Evolutionary conservation across 2,888 invertebrate genomes (phyloP).

Genomic region (Troilus luridus): DNA sequence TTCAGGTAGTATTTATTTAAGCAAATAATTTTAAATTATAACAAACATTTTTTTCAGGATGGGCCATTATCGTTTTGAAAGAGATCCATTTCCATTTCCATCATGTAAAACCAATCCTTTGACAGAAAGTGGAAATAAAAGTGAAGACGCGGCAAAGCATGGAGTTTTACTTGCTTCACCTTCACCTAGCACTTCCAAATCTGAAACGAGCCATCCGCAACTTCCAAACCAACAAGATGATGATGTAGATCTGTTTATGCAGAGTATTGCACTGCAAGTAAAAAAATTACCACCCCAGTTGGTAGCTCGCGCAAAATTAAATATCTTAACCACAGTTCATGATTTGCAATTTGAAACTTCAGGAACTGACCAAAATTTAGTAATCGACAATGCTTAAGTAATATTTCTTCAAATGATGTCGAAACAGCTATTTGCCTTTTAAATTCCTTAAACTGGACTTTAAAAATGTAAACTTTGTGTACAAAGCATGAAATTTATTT

Average conservation of each 20-base stretch:
- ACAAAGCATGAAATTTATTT: no score
- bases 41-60: not conserved
- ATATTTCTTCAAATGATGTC: not conserved
- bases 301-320: not conserved
- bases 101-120: not conserved
- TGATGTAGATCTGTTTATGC: constrained; percentile 26
- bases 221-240: constrained; percentile 2
- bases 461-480: no score
- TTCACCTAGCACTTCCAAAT: not conserved
- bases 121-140: not conserved
- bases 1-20: not conserved
- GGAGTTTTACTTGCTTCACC: not conserved
- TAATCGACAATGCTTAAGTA: not conserved
- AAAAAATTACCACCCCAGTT: constrained; percentile 2
- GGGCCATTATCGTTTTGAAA: constrained; percentile 6
- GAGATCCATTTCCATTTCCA: not conserved
- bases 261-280: constrained; percentile 16
- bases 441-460: not conserved
- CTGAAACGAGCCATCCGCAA: not conserved
- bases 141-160: not conserved
- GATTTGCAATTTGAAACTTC: constrained; percentile 38
- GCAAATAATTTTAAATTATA: not conserved
- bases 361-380: not conserved
- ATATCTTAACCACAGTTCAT: not conserved
- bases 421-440: not conserved